Percentiles rank a stretch among this genome's conserved stretches.
Conservation (phyloP, 2,113 vertebrate genomes). For the Gobio gobio region DNA sequence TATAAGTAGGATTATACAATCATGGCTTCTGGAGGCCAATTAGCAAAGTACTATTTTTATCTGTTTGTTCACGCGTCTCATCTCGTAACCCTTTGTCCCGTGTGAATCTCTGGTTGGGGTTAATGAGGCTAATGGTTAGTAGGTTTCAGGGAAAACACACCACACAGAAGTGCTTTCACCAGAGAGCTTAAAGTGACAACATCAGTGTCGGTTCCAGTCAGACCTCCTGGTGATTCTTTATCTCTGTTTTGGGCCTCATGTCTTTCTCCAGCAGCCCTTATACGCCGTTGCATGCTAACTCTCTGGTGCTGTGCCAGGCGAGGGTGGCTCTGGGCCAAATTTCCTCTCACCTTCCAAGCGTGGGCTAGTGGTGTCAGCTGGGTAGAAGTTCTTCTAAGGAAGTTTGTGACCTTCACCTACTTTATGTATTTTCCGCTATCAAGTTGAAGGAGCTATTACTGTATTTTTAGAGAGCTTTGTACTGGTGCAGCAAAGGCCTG, state of each 20-base stretch:
- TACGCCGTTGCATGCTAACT: conserved; percentile 7
- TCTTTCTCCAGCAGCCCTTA: neutral
- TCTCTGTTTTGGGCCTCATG: neutral
- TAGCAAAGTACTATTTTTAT: neutral
- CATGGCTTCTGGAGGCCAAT: neutral
- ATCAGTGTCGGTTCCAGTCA: neutral
- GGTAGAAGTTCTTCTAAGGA: conserved; percentile 46
- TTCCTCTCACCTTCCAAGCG: conserved; percentile 37
- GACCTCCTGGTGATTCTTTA: neutral
- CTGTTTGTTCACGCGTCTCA: neutral
- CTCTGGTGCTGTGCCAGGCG: conserved; percentile 23
- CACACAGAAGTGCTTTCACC: neutral
- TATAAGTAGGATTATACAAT: conserved; percentile 5
- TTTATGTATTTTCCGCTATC: conserved; percentile 48
- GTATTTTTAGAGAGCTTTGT: conserved; percentile 13
- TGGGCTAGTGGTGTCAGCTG: conserved; percentile 33
- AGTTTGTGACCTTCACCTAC: conserved; percentile 48
- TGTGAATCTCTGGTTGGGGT: conserved; percentile 31
- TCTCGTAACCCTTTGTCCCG: conserved; percentile 33
- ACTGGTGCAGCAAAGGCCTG: conserved; percentile 10
- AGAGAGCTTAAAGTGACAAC: neutral
- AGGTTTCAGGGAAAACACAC: neutral
- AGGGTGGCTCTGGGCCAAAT: neutral
- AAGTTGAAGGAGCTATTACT: conserved; percentile 20
- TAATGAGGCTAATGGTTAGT: conserved; percentile 44